Evolutionary conservation across 1,140 invertebrate genomes (phyloP).

Genomic region (Rhagoletis zephyria): DNA sequence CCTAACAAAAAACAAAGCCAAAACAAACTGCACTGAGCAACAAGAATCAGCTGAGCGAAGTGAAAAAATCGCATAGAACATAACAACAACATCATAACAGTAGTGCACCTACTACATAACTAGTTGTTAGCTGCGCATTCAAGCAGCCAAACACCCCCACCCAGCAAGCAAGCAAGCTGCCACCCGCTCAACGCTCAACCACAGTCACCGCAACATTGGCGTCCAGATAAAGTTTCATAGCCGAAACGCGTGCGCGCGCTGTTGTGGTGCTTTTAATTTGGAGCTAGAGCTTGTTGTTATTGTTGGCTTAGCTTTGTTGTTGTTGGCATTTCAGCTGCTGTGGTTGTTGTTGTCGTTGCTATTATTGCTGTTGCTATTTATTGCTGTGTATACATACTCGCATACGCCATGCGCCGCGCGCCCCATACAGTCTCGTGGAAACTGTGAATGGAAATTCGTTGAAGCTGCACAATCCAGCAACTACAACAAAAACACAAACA

Average conservation of each 20-base stretch:
- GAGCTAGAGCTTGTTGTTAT: not conserved
- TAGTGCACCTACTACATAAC: not conserved
- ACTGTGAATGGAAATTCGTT: too few species aligned
- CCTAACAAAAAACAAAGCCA: not conserved
- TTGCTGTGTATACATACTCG: not conserved
- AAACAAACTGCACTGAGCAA: not conserved
- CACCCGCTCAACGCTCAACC: not conserved
- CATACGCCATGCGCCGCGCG: not conserved
- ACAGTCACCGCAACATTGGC: constrained; percentile 19
- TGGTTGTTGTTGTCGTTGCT: not conserved
- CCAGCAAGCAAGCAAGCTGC: constrained; percentile 9
- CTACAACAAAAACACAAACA: too few species aligned
- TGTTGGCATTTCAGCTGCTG: not conserved
- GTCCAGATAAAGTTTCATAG: constrained; percentile 32
- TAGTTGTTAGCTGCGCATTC: not conserved
- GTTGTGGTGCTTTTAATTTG: constrained; percentile 17
- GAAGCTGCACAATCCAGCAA: too few species aligned
- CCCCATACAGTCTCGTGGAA: too few species aligned
- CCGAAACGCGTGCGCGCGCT: constrained; percentile 39
- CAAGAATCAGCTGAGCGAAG: not conserved
- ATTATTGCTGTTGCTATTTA: not conserved
- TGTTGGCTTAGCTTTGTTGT: not conserved
- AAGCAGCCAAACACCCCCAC: not conserved
- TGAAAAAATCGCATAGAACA: not conserved
- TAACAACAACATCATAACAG: constrained; percentile 33